Evolutionary conservation across 2,888 invertebrate species (phyloP), one percentile per base, ranked within the genome.

Genomic region (Eubasilissa splendida): DNA sequence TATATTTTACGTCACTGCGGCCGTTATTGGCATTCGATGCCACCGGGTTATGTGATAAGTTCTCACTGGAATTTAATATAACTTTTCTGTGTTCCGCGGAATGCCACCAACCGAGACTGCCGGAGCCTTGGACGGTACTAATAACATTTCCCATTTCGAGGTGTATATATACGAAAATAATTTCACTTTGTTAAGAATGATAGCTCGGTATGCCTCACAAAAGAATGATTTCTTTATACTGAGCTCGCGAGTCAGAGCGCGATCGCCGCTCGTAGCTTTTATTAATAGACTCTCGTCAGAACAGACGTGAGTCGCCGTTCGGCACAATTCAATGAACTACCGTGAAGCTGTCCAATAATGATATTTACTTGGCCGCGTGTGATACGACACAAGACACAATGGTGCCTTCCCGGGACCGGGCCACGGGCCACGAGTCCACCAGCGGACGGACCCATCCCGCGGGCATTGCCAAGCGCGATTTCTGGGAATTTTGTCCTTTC

Each of bases 241-340:
- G 70, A 75, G 70, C 66, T 58, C 70, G 60, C 76, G 78, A 54
- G 71, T 74, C 73, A 74, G 68, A 42, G 70, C n/a, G 76, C 80
- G 54, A 42, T 53, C 59, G 75, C 76, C 56, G 22, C 59, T 77
- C 73, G 71, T 63, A 78, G 63, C 73, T 81, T 80, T 74, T 83
- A 83, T 82, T 79, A 71, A 83, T 83, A 83, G 82, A 80, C 73
- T 80, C 59, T 80, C 81, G 83, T 83, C 83, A 83, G 83, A 50
- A 76, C 53, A 65, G 76, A 58, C 73, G 78, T 77, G 77, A 78
- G 78, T 76, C 75, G 76, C 63, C 66, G 66, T 73, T 79, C 82
- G 76, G 71, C 74, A 68, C 73, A 60, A 81, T 81, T 81, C 81
- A 81, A 63, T 81, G 81, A 81, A 81, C 81, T 81, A 63, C 78